Evolutionary conservation across 2,113 vertebrate genomes (phyloP).

Genomic region (Pelmatolapia mariae): DNA sequence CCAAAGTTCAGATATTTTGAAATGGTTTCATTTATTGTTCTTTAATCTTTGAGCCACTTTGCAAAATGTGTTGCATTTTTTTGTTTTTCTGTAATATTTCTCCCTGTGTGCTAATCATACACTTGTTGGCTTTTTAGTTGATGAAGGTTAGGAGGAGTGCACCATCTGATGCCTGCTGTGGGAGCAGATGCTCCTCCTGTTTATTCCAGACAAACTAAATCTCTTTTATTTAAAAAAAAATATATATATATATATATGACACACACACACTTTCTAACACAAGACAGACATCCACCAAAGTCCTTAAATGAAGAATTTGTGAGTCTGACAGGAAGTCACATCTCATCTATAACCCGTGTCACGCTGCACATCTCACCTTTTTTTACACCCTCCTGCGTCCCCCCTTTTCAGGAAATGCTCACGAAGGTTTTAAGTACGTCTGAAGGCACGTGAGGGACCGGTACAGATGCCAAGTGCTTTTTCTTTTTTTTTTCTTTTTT

Average conservation of each 20-base stretch:
- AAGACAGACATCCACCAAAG: neutral
- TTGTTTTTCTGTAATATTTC: neutral
- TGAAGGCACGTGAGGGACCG: neutral
- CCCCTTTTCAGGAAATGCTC: neutral
- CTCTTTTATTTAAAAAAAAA: too few species aligned
- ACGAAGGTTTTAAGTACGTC: neutral
- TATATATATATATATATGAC: neutral
- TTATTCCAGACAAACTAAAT: neutral
- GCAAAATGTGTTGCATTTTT: neutral
- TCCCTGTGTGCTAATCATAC: neutral
- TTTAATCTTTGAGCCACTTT: neutral
- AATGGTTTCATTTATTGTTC: neutral
- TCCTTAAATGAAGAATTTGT: neutral
- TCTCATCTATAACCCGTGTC: neutral
- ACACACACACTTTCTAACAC: neutral
- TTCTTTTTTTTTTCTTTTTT: neutral
- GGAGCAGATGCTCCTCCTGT: neutral
- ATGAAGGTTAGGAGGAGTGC: neutral
- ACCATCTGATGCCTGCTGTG: neutral
- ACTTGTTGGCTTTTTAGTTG: neutral
- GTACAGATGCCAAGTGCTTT: neutral
- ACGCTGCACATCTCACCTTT: neutral
- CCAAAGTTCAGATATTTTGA: neutral
- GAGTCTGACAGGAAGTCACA: neutral
- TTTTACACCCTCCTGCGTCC: neutral